Evolutionary conservation across 2,113 vertebrate species (phyloP).

Genomic region (Corythoichthys haematopterus): DNA sequence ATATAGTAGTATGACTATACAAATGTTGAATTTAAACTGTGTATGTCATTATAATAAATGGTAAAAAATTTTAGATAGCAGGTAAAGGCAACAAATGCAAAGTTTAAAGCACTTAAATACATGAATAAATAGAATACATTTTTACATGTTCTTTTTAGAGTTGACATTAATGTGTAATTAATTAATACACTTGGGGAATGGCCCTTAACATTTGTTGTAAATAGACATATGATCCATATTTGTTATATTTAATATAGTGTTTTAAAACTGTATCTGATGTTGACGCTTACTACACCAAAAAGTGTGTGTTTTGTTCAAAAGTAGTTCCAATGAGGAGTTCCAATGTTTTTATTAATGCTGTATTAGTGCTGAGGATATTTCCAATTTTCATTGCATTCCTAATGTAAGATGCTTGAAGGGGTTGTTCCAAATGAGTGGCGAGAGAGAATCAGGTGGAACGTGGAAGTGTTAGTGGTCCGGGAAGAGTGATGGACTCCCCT

Average conservation of each 20-base stretch:
- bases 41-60: too few relatives aligned
- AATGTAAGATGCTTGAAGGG: not conserved
- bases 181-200: too few relatives aligned
- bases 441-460: constrained; percentile 2
- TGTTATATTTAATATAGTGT: not conserved
- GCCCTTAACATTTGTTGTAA: not conserved
- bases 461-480: constrained; percentile 14
- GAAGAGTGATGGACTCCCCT: not conserved
- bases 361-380: not conserved
- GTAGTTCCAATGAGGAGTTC: too few relatives aligned
- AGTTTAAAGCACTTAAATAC: too few relatives aligned
- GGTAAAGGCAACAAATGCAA: too few relatives aligned
- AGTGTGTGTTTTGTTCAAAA: not conserved
- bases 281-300: not conserved
- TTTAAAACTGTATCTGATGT: not conserved
- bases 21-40: too few relatives aligned
- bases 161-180: not conserved
- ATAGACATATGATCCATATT: not conserved
- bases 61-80: too few relatives aligned
- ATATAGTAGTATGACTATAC: too few relatives aligned
- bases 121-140: too few relatives aligned
- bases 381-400: not conserved
- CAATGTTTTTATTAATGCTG: not conserved
- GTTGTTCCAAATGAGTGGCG: not conserved
- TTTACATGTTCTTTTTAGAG: too few relatives aligned